phyloP scores from a whole-genome alignment of 35 echinoderm and acorn worm species.

The Apostichopus japonicus region DNA sequence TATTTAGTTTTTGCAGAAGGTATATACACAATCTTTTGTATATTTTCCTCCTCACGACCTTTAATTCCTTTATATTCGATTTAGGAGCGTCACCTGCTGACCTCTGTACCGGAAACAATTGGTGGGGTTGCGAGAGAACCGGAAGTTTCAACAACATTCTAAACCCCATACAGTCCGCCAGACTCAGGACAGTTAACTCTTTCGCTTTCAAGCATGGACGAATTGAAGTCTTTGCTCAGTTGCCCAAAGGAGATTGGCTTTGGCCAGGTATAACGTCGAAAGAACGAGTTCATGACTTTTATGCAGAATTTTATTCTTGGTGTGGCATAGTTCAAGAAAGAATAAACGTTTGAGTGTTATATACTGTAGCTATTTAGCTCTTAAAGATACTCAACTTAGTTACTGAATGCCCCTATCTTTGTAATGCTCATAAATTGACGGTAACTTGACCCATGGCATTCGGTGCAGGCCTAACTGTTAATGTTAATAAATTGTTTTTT shows the following conservation, averaged over 20 bases:
- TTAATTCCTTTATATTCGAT: background rate
- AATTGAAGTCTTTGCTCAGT: conserved; percentile 81
- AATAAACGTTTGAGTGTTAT: background rate
- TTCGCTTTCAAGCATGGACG: conserved; percentile 84
- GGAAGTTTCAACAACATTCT: conserved; percentile 59
- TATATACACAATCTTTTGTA: no score
- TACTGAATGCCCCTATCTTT: no score
- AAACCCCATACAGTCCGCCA: conserved; percentile 90
- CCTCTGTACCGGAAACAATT: conserved; percentile 83
- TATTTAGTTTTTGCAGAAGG: no score
- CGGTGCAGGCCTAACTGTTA: no score
- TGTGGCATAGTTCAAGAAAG: background rate
- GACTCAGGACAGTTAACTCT: conserved; percentile 78
- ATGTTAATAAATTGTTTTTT: no score
- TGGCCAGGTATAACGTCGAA: conserved; percentile 78
- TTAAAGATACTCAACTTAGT: background rate
- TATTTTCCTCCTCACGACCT: background rate
- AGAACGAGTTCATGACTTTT: background rate
- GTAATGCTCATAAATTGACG: no score
- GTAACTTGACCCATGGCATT: no score
- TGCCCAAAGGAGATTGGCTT: conserved; percentile 91
- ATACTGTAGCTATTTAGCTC: background rate
- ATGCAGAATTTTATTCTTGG: background rate
- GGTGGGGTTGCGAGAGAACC: conserved; percentile 70
- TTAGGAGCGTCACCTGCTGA: conserved; percentile 82